Conservation (phyloP, 2,113 vertebrate species). For the Prionailurus bengalensis region DNA sequence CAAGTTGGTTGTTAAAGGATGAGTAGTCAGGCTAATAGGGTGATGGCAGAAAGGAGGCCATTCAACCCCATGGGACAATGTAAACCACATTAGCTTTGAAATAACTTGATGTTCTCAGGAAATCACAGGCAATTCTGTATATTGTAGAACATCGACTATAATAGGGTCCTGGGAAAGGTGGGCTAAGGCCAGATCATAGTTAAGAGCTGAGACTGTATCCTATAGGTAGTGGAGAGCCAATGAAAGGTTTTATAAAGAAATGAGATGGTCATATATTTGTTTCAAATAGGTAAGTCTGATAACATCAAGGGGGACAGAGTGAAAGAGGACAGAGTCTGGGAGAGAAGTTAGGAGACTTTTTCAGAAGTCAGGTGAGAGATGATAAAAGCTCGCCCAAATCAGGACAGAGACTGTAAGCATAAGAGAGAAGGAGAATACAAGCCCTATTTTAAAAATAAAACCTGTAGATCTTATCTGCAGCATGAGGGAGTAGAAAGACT, state of each 20-base stretch:
- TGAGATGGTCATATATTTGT: not conserved
- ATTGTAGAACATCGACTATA: not conserved
- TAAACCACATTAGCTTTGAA: not conserved
- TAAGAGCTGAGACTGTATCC: not conserved
- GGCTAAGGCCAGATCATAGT: not conserved
- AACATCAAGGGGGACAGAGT: not conserved
- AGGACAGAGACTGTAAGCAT: not conserved
- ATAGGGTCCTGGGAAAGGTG: not conserved
- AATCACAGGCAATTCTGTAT: not conserved
- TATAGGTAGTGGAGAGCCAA: not conserved
- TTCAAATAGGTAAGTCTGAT: not conserved
- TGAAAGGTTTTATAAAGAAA: not conserved
- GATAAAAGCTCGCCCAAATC: not conserved
- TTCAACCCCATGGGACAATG: not conserved
- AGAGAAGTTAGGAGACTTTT: not conserved
- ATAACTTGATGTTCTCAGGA: not conserved
- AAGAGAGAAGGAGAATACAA: not conserved
- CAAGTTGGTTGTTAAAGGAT: not conserved
- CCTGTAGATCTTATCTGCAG: not conserved
- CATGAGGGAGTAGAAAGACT: constrained; percentile 26
- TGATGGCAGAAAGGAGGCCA: not conserved
- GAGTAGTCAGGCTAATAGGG: not conserved
- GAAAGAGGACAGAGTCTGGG: not conserved
- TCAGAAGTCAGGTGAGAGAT: not conserved
- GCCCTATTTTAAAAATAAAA: not conserved